phyloP scores from a whole-genome alignment of 2,888 invertebrate genomes.

The Bombylius major region DNA sequence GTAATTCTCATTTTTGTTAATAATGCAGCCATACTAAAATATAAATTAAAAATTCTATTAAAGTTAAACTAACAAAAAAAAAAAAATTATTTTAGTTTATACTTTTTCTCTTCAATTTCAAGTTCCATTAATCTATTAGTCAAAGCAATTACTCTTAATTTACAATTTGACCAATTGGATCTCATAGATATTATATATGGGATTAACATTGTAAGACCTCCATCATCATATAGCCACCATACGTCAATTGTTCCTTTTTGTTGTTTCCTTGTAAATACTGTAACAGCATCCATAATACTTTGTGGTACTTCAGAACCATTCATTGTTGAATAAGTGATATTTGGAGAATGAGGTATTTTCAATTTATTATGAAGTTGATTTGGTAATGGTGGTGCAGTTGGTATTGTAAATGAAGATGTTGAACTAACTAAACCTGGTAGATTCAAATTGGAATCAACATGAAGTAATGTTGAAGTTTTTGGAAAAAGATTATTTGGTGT shows the following conservation, averaged over 20 bases:
- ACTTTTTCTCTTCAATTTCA: conserved; percentile 78
- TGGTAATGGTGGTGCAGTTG: conserved; percentile 28
- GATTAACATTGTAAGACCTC: conserved; percentile 66
- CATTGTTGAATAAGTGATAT: conserved; percentile 40
- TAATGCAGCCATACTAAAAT: conserved; percentile 76
- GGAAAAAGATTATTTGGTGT: conserved; percentile 18
- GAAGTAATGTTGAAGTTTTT: conserved; percentile 39
- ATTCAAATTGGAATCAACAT: conserved; percentile 60
- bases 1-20: conserved; percentile 89
- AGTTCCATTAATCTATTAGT: conserved; percentile 65
- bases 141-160: conserved; percentile 70
- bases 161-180: conserved; percentile 63
- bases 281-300: conserved; percentile 54
- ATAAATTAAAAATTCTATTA: background rate
- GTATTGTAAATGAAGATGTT: conserved; percentile 25
- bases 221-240: conserved; percentile 95
- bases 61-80: background rate
- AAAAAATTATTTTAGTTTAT: conserved; percentile 11
- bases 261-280: conserved; percentile 65
- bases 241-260: conserved; percentile 77
- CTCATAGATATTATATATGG: conserved; percentile 76
- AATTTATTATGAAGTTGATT: conserved; percentile 23
- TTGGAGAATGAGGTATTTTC: background rate
- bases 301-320: conserved; percentile 48
- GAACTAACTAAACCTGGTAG: conserved; percentile 40